Evolutionary conservation across 2,113 vertebrate species (phyloP), one percentile per base, ranked within the genome.

Genomic region (Lanius ludovicianus): DNA sequence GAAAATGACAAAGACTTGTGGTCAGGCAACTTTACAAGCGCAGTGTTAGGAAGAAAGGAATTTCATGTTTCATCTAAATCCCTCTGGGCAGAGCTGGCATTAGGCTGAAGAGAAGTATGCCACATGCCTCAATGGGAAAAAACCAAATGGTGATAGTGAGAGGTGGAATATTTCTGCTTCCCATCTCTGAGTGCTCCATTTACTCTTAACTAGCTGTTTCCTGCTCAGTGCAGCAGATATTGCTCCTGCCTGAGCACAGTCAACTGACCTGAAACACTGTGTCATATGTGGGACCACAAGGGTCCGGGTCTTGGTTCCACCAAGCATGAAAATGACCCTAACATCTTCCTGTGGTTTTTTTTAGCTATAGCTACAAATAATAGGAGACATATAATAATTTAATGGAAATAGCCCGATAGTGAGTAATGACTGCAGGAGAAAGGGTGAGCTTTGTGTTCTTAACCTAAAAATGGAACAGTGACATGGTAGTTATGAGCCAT

Each of bases 161-260:
- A 84, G 73, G 90, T 81, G 0, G 13, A 95, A 62, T 93, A 90
- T 76, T 92, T 94, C 86, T 82, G 73, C 73, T 95, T 95, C 56
- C 90, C 53, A 46, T 84, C 64, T 92, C 84, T 4, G 35, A 94
- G 87, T 83, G 84, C 33, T 77, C 83, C 83, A 94, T 90, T 96
- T 89, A 81, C 84, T 90, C 90, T 37, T 90, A 92, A 90, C 90
- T 87, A 93, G 87, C 56, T 67, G 55, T 74, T 84, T 68, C 69
- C 76, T 87, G 68, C 62, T 92, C 76, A 82, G 44, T 11, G 13
- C 90, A 86, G 83, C 82, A 92, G n/a, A 64, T 60, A 65, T 0
- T 56, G 76, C 44, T 89, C 41, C 57, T 79, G 64, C 64, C 64
- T 22, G 21, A 86, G 69, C 71, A 75, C 2, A 3, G 50, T 17